Base-by-base conservation (phyloP, 2,888 invertebrate species). In the Clepsis dumicolana region DNA sequence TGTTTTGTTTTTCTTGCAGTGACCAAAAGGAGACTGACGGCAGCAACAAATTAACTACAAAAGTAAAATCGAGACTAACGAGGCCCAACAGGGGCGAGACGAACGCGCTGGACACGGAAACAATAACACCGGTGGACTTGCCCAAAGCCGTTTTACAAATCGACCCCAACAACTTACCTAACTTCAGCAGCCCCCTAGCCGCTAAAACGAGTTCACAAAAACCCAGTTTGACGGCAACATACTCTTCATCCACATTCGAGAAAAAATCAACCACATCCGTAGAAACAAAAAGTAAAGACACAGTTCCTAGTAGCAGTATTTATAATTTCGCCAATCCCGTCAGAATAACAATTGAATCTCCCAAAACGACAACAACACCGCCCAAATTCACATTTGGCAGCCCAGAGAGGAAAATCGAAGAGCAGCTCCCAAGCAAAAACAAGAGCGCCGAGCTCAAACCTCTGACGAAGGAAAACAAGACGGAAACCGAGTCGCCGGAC, bases 311-410 rank as follows among this genome's bases (percentile, higher is more conserved):
- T 71, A 76, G 65, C 70, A 74, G 74, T 70, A 18, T 59, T 21
- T 90, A 81, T 72, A 83, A 76, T 77, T 90, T 90, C 76, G 81
- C 91, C 8, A 80, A 74, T 69, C 89, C 91, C 41, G 79, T 84
- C 24, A 80, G 71, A 74, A 72, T 88, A 73, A 76, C 83, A 48
- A 74, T 65, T 65, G 84, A 83, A 35, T 64, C 64, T 32, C 54
- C 72, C 54, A 71, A 76, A 63, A 64, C 35, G 18, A 64, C 71
- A 27, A 53, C 71, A 5, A 70, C 77, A 57, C 68, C 74, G 54
- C 77, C 80, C 50, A 80, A 77, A 69, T 90, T 83, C 72, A 77
- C 67, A 64, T 90, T 90, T 72, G 83, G 80, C 44, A 81, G 78
- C 71, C 88, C 89, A 5, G 89, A 86, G 38, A 72, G 75, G 69